Evolutionary conservation across 2,888 invertebrate genomes (phyloP), one percentile per base, ranked within the genome.

Genomic region (Ceratothoa steindachneri): DNA sequence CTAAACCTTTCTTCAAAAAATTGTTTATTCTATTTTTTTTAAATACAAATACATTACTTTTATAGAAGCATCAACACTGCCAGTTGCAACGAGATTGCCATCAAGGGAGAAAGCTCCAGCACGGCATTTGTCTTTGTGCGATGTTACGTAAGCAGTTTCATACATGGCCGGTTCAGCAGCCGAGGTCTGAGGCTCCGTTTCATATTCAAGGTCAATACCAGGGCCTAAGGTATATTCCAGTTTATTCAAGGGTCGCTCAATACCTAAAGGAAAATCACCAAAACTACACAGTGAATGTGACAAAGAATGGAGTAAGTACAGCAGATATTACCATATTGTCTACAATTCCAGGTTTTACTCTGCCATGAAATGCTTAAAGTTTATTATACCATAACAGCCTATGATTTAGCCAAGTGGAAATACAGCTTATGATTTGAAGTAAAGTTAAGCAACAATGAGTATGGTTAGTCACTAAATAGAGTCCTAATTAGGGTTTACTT

Each of bases 81-180:
- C 99, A 0, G 98, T 99, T 0, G 99, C 99, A 12, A 98, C 94
- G 0, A 99, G 86, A 81, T 96, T 94, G 0, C 98, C 98, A 85
- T 97, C 97, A 7, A 89, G 87, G 80, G 96, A 97, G 84, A 99
- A 99, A 1, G 96, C 95, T 4, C 97, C 98, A 0, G 97, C 93
- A 71, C 98, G 87, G 81, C 98, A 99, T 72, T 87, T 85, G 28
- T 82, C 83, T 76, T 93, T 91, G 85, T 99, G 98, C 2, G 97
- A 95, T 1, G 99, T 99, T 41, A 99, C 96, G 83, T 98, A 99
- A 0, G 97, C 97, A 0, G 99, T 99, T 86, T 99, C 98, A 83
- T 99, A 99, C 9, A 95, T 89, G 0, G 96, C 95, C 0, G 97
- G 97, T 84, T 99, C 98, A 0, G 98, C 97, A 0, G 98, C 96